Base-by-base conservation (phyloP, 2,888 invertebrate species). In the Lathronympha strigana region DNA sequence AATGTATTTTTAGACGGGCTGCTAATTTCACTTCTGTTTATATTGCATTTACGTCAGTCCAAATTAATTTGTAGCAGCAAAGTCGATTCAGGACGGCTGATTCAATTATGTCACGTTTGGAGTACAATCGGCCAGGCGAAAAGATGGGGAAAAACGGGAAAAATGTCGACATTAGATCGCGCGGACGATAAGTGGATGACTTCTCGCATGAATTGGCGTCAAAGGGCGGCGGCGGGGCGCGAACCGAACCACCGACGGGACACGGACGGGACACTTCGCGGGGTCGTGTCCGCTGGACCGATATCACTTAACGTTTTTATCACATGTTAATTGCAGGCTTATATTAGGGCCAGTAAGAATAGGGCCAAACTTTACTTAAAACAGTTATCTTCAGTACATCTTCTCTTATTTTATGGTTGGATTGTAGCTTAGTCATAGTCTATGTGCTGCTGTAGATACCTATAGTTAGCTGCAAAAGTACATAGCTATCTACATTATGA, bases 131-230 rank as follows among this genome's bases (percentile, higher is more conserved):
- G 73, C 82, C 85, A 84, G 78, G 85, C 84, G 87, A 82, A 82
- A 82, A 84, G 85, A 84, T 78, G 84, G 88, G 88, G 88, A 89
- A 92, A 91, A 92, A 89, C 86, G 86, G 80, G 86, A 92, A 92
- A 92, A 92, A 90, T 87, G 84, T 83, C 85, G 79, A 80, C 82
- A 85, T 84, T 85, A 87, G 89, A 90, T 90, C 87, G 84, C 82
- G 86, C 80, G 83, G 83, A 82, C 83, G 85, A 86, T 88, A 90
- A 90, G 88, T 88, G 91, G 88, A 90, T 91, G 88, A 91, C 86
- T 86, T 87, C 82, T 82, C 91, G 90, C 90, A 90, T 90, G 90
- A 87, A 78, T 89, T 84, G 80, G 76, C 76, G 83, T 88, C 91
- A 92, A 92, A 92, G 91, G 86, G 90, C 84, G 82, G 71, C 75